Evolutionary conservation across 92 coral and sea anemone genomes (phyloP).

Genomic region (Phenganax subtilis): DNA sequence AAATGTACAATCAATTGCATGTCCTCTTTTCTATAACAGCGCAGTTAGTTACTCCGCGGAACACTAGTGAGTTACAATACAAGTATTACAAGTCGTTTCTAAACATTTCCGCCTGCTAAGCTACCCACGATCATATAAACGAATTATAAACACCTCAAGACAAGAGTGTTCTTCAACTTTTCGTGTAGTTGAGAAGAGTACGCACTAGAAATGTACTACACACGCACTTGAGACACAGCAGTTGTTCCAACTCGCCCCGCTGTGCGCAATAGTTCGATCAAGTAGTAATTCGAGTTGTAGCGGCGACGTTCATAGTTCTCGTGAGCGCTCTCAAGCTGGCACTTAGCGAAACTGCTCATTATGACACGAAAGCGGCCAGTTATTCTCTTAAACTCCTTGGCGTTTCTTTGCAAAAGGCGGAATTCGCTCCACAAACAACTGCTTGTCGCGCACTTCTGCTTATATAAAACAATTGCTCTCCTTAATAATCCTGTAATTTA

Average conservation of each 20-base stretch:
- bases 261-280: conserved; percentile 3
- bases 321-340: background rate
- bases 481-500: background rate
- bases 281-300: background rate
- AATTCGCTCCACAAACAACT: conserved; percentile 29
- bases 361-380: background rate
- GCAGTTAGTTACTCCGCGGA: too few relatives aligned
- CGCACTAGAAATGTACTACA: conserved; percentile 30
- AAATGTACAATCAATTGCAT: too few relatives aligned
- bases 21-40: too few relatives aligned
- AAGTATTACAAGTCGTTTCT: background rate
- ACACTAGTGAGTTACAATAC: too few relatives aligned
- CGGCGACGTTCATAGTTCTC: conserved; percentile 27
- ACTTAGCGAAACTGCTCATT: conserved; percentile 38
- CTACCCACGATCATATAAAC: conserved; percentile 15
- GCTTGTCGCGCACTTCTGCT: conserved; percentile 9
- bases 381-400: conserved; percentile 41
- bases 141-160: conserved; percentile 38
- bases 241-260: conserved; percentile 14
- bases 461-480: conserved; percentile 23
- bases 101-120: conserved; percentile 21
- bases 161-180: conserved; percentile 30
- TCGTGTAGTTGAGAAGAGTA: conserved; percentile 27
- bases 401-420: conserved; percentile 24
- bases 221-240: conserved; percentile 4